A percentile compares a stretch with the other conserved stretches of the same genome.
These are phyloP conservation scores for Caloenas nicobarica DNA, from an alignment of 2,113 vertebrate species.

Conservation along the genomic window DNA sequence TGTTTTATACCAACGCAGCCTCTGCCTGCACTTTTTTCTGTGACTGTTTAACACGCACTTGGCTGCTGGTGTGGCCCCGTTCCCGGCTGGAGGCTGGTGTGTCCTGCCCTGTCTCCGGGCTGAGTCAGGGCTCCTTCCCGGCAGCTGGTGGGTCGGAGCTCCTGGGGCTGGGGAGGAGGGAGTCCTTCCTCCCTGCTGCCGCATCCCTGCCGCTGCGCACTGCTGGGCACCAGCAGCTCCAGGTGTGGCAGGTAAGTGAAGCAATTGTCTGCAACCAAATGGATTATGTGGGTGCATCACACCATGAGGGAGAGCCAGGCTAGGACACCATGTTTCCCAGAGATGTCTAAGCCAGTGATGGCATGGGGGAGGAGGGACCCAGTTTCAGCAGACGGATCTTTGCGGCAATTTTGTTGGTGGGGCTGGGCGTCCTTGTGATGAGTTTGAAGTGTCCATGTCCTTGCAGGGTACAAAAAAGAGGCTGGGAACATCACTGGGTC, in stretches of 20 bases:
- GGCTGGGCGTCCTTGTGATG: background rate
- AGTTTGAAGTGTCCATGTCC: background rate
- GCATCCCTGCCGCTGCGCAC: background rate
- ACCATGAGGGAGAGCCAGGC: background rate
- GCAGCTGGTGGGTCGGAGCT: background rate
- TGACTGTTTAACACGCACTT: rapidly evolving
- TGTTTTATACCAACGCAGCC: background rate
- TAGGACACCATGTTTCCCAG: background rate
- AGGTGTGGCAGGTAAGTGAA: background rate
- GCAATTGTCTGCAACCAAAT: background rate
- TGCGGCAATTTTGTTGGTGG: background rate
- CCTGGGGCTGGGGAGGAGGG: background rate
- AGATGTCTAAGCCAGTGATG: background rate
- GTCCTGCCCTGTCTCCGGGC: background rate
- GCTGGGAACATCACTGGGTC: background rate
- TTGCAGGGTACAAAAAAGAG: background rate
- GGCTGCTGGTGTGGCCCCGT: rapidly evolving
- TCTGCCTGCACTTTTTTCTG: background rate
- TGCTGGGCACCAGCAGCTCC: background rate
- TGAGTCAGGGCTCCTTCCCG: background rate
- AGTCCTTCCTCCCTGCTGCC: background rate
- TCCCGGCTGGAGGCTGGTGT: background rate
- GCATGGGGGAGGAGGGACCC: background rate
- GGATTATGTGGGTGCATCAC: background rate
- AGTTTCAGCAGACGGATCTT: background rate